Evolutionary conservation across 2,888 invertebrate species (phyloP).

Genomic region (Monopis laevigella): DNA sequence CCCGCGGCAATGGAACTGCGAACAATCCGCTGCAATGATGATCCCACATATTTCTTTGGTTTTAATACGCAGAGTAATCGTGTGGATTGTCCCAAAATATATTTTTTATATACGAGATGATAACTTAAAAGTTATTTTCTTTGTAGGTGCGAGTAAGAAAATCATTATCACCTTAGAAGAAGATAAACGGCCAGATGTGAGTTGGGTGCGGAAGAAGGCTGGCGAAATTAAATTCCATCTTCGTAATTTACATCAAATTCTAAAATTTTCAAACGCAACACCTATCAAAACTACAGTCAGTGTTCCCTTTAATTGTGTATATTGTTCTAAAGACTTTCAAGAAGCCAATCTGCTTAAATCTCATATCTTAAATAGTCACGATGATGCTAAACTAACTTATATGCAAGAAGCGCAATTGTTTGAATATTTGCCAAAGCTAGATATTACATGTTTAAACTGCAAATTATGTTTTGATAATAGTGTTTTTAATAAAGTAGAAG

Average conservation of each 20-base stretch:
- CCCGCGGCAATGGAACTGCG: no score
- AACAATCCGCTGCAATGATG: no score
- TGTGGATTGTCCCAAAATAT: no score
- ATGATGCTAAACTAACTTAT: constrained; percentile 23
- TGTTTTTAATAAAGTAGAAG: constrained; percentile 29
- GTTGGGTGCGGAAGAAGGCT: no score
- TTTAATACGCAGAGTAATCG: no score
- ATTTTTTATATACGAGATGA: no score
- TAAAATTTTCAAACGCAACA: constrained; percentile 32
- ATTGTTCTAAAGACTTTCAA: background rate
- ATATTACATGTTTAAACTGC: constrained; percentile 37
- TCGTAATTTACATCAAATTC: background rate
- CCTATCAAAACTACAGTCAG: constrained; percentile 30
- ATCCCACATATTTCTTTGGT: no score
- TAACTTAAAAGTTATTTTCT: no score
- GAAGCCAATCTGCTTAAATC: constrained; percentile 4
- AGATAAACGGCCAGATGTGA: no score
- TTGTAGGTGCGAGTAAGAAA: background rate
- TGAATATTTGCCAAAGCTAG: constrained; percentile 37
- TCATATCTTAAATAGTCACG: constrained; percentile 8
- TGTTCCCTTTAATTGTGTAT: constrained; percentile 16
- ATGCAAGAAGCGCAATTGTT: constrained; percentile 30
- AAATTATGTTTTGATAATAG: constrained; percentile 29
- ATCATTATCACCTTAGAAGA: background rate
- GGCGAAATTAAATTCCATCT: background rate